A percentile compares a stretch with the other conserved stretches of the same genome.
These are phyloP conservation scores for Magallana nippona DNA, from an alignment of 2,888 invertebrate genomes.

Conservation along the genomic window DNA sequence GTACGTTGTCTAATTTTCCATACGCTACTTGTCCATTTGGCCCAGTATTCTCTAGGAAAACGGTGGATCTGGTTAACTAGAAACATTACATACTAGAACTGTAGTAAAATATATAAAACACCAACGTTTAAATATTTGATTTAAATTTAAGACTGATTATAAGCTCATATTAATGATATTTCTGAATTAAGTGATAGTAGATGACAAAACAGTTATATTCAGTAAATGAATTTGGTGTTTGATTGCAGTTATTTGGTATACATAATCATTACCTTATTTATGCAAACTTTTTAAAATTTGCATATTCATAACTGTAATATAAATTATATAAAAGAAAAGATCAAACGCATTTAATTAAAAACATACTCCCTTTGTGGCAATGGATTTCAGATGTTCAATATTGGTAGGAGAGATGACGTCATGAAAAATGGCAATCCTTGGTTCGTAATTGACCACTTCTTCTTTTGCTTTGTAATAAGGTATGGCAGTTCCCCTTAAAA, in stretches of 20 bases:
- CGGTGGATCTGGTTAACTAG: neutral
- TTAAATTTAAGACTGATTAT: too few species aligned
- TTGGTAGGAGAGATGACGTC: slow-evolving; percentile 57
- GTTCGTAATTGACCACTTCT: slow-evolving; percentile 58
- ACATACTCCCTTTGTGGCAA: slow-evolving; percentile 41
- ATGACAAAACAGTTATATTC: neutral
- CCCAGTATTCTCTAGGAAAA: slow-evolving; percentile 21
- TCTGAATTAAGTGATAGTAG: too few species aligned
- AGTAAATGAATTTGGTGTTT: too few species aligned
- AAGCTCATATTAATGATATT: neutral
- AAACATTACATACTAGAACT: neutral
- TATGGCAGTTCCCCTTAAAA: slow-evolving; percentile 44
- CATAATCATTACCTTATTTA: too few species aligned
- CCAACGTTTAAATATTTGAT: too few species aligned
- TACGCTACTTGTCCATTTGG: neutral
- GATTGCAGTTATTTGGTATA: too few species aligned
- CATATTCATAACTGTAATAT: too few species aligned
- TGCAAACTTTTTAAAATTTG: too few species aligned
- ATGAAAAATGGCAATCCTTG: slow-evolving; percentile 58
- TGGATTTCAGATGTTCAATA: slow-evolving; percentile 32
- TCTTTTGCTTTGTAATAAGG: slow-evolving; percentile 53
- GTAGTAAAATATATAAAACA: neutral
- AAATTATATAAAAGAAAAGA: too few species aligned
- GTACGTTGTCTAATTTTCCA: neutral
- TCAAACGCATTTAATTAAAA: neutral